Conservation (phyloP, 2,888 invertebrate genomes). For the Osedax frankpressi region DNA sequence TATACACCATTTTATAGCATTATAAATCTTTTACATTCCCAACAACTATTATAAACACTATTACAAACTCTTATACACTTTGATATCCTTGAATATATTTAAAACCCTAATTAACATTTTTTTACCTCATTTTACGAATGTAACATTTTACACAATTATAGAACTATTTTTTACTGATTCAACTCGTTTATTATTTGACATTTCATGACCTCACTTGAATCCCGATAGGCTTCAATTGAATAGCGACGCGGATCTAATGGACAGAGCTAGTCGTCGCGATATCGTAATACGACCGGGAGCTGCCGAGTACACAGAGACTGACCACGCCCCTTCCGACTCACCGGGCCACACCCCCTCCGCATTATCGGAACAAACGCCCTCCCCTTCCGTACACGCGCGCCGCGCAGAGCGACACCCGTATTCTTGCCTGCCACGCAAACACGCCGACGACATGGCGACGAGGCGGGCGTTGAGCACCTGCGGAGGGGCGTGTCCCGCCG, state of each 20-base stretch:
- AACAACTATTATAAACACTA: too few species aligned
- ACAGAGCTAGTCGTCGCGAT: neutral
- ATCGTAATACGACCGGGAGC: neutral
- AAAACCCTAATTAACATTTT: too few species aligned
- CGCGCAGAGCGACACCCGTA: too few species aligned
- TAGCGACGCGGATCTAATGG: neutral
- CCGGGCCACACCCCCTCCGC: neutral
- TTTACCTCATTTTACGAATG: too few species aligned
- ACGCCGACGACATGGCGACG: slow-evolving; percentile 26
- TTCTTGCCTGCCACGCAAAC: slow-evolving; percentile 22
- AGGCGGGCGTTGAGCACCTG: neutral
- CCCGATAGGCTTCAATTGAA: neutral
- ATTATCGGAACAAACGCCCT: neutral
- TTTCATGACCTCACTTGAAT: neutral
- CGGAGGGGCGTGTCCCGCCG: neutral
- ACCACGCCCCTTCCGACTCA: neutral
- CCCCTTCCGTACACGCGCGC: slow-evolving; percentile 19
- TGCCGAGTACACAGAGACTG: neutral
- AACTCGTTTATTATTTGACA: neutral
- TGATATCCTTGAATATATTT: too few species aligned
- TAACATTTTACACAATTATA: too few species aligned
- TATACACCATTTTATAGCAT: too few species aligned
- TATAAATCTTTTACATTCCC: too few species aligned
- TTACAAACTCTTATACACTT: too few species aligned
- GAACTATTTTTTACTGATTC: neutral